Conservation (phyloP, 1,140 invertebrate genomes). For the Catajapyx aquilonaris region DNA sequence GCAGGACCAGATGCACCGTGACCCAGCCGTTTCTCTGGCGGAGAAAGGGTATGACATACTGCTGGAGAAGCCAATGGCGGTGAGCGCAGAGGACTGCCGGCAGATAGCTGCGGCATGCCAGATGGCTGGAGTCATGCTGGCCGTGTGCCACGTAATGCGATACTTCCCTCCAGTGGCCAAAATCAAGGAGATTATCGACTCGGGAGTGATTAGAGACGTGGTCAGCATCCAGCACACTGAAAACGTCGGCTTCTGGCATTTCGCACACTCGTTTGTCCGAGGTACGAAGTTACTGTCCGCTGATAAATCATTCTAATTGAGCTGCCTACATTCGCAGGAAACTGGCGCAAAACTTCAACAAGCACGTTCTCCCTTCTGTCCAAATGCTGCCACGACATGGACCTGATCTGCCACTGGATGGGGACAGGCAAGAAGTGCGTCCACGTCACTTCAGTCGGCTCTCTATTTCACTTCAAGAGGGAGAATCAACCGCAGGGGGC, state of each 20-base stretch:
- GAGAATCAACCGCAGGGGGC: slow-evolving; percentile 15
- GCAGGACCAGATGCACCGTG: slow-evolving; percentile 21
- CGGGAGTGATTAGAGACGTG: slow-evolving; percentile 21
- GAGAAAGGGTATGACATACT: slow-evolving; percentile 26
- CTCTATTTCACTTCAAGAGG: slow-evolving; percentile 21
- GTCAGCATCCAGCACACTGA: slow-evolving; percentile 26
- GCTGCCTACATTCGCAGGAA: too few species aligned
- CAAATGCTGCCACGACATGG: slow-evolving; percentile 29
- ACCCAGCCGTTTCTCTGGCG: slow-evolving; percentile 24
- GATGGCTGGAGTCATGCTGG: slow-evolving; percentile 18
- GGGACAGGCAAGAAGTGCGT: slow-evolving; percentile 16
- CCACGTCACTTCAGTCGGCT: slow-evolving; percentile 25
- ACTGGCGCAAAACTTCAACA: slow-evolving; percentile 21
- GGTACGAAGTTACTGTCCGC: not conserved
- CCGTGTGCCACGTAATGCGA: slow-evolving; percentile 26
- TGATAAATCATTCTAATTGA: not conserved
- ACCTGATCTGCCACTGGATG: slow-evolving; percentile 26
- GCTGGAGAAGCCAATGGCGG: slow-evolving; percentile 29
- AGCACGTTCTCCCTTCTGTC: slow-evolving; percentile 24
- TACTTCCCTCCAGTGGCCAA: slow-evolving; percentile 20
- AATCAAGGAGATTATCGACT: slow-evolving; percentile 22
- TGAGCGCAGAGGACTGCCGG: slow-evolving; percentile 22
- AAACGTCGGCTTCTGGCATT: slow-evolving; percentile 27
- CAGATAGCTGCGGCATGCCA: slow-evolving; percentile 20
- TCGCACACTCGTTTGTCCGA: slow-evolving; percentile 15